Base-by-base conservation (phyloP, 2,113 vertebrate species). In the Symphodus melops region DNA sequence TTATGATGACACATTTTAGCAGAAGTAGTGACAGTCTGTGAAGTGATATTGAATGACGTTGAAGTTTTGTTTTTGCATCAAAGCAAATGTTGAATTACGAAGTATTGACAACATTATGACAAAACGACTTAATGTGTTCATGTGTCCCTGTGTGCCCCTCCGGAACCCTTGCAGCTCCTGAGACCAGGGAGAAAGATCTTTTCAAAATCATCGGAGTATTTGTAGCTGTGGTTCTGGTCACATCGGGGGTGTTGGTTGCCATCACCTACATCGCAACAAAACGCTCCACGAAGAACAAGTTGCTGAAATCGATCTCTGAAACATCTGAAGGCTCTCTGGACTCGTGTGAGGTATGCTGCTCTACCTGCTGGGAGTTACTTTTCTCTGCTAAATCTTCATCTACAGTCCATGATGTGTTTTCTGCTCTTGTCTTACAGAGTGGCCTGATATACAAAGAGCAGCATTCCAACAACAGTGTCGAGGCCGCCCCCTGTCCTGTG, bases 241-340 rank as follows among this genome's bases (percentile, higher is more conserved):
- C 68, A 23, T 1, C 87, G 12, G 39, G 28, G 20, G 2, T 75
- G 44, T 68, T 58, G 3, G 6, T 64, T 49, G 0, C 75, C 5
- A 1, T 88, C 62, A 90, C 86, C 7, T 13, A 85, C n/a, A 1
- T 61, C 5, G 8, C 2, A 39, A 91, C 86, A 1, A 90, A 87
- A 60, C 2, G 23, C 1, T 59, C 17, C 1, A 79, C 33, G 33
- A 66, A 81, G 37, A 88, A 11, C n/a, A 75, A 41, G 44, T 12
- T 80, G 10, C 12, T 7, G 52, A 33, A 21, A 10, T n/a, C 0
- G 0, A 1, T 61, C 2, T 17, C 42, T 17, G 41, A 63, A 1
- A 16, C 17, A 0, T 25, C 62, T 1, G 41, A 55, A 0, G 1
- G 0, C 4, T 67, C 84, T 9, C 14, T 1, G 1, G 77, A 88